Conservation (phyloP, 1,140 invertebrate species). For the Amyelois transitella region DNA sequence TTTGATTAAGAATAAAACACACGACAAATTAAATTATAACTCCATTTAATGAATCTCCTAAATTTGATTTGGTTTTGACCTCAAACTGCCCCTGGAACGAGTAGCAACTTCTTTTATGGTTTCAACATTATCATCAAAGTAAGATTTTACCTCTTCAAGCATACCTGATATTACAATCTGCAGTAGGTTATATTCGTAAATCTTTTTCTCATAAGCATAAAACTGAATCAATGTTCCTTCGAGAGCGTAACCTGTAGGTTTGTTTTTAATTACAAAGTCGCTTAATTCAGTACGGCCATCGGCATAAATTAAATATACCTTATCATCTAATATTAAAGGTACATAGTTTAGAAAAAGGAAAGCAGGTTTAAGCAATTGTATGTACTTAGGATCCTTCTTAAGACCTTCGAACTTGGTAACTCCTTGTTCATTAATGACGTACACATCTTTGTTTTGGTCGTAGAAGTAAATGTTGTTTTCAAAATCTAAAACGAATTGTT, state of each 20-base stretch:
- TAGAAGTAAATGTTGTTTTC: constrained; percentile 43
- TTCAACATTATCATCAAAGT: constrained; percentile 16
- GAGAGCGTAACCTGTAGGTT: constrained; percentile 37
- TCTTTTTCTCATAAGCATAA: constrained; percentile 42
- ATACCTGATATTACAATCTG: constrained; percentile 14
- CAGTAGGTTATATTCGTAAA: constrained; percentile 49
- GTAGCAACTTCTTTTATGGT: neutral
- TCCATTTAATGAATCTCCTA: neutral
- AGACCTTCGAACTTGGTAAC: constrained; percentile 34
- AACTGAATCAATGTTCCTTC: constrained; percentile 42
- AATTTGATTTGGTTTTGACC: neutral
- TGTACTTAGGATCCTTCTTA: constrained; percentile 17
- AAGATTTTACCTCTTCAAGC: constrained; percentile 19
- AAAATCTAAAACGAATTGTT: constrained; percentile 43
- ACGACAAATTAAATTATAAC: neutral
- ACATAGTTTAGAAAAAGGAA: constrained; percentile 32
- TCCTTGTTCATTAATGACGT: constrained; percentile 22
- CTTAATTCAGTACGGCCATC: constrained; percentile 29
- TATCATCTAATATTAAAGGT: constrained; percentile 25
- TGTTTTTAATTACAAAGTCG: constrained; percentile 21
- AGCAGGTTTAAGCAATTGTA: constrained; percentile 32
- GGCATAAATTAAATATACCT: constrained; percentile 22
- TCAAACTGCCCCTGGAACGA: neutral
- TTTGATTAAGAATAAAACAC: no score
- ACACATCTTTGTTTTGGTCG: constrained; percentile 30